Base-by-base conservation (phyloP, 2,113 vertebrate genomes). In the Pachycephala philippinensis region DNA sequence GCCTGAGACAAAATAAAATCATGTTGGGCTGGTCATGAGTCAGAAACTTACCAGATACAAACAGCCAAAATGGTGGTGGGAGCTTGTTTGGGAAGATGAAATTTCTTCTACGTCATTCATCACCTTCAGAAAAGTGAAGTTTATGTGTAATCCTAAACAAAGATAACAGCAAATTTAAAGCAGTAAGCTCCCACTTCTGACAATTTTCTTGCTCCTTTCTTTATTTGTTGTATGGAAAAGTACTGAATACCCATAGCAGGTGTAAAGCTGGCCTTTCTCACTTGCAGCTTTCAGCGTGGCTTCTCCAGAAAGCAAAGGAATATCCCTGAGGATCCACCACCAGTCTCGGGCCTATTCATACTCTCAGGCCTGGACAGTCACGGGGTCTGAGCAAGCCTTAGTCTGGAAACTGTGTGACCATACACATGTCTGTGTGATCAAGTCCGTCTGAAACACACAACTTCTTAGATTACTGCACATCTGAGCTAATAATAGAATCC, bases 1-100 rank as follows among this genome's bases (percentile, higher is more conserved):
- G 20, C 39, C 56, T 75, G 33, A 86, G 63, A 88, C 40, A 89
- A 93, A 94, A 94, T 82, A 78, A 69, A 81, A 74, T 87, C 20
- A 4, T 44, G 20, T 87, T 76, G 30, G 37, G 79, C n/a, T 65
- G 44, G n/a, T 75, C 78, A 75, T 63, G 44, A 95, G 37, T 93
- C 77, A 95, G 40, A 95, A 87, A 64, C 23, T 69, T 42, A 71
- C 19, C 1, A 5, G 49, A 59, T 72, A 54, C 60, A 69, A 90
- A 79, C 16, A 69, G 37, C 27, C 45, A 54, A 95, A 85, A 79
- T 33, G 45, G 18, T 71, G 17, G 17, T 68, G 40, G 66, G 28
- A 87, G 35, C n/a, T 86, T 71, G 19, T 75, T 83, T 64, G 65
- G 24, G 33, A 89, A 75, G 19, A 23, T 84, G 44, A 89, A 91